phyloP scores from a whole-genome alignment of 2,888 invertebrate species.

The Smittia sp. region DNA sequence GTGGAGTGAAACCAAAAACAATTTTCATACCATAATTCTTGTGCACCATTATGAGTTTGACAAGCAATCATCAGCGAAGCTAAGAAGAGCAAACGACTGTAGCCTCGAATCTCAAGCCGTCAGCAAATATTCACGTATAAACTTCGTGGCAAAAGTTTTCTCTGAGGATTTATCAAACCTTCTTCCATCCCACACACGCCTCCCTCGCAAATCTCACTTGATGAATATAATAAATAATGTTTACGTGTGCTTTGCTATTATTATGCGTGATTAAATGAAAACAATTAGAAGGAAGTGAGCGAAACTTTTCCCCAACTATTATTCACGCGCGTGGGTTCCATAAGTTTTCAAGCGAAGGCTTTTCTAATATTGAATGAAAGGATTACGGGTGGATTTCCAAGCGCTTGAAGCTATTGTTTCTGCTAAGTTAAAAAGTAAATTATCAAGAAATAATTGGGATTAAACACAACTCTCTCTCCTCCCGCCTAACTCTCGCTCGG shows the following conservation, averaged over 20 bases:
- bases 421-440: conserved; percentile 36
- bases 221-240: conserved; percentile 35
- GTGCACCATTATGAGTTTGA: too few species aligned
- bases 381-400: conserved; percentile 20
- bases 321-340: conserved; percentile 9
- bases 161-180: neutral
- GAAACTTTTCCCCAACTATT: conserved; percentile 12
- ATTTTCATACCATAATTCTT: too few species aligned
- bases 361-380: conserved; percentile 37
- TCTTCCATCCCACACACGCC: neutral
- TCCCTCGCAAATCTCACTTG: conserved; percentile 19
- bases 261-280: conserved; percentile 39
- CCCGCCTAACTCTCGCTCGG: neutral
- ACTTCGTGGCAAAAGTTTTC: neutral
- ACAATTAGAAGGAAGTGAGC: conserved; percentile 15
- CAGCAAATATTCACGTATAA: neutral
- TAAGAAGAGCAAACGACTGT: too few species aligned
- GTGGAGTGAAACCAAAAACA: too few species aligned
- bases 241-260: conserved; percentile 35
- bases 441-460: conserved; percentile 36
- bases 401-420: conserved; percentile 31
- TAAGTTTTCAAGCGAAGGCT: conserved; percentile 22
- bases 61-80: too few species aligned
- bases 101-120: neutral
- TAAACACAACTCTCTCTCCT: neutral